Evolutionary conservation across 2,888 invertebrate genomes (phyloP).

Genomic region (Empis livida): DNA sequence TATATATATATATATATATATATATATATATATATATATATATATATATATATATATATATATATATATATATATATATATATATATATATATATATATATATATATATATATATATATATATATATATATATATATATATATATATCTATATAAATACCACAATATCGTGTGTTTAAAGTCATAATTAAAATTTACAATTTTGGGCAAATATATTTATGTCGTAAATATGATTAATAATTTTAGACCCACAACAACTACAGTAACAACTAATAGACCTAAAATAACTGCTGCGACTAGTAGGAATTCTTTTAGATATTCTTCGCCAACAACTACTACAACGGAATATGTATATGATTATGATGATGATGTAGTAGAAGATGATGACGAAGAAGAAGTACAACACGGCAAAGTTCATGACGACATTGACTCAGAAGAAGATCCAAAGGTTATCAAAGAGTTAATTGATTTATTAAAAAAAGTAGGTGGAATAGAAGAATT

Average conservation of each 20-base stretch:
- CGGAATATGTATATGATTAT: slow-evolving; percentile 27
- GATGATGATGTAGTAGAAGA: slow-evolving; percentile 39
- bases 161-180: no score
- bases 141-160: no score
- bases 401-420: slow-evolving; percentile 11
- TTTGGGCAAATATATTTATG: no score
- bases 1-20: no score
- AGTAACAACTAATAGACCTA: slow-evolving; percentile 30
- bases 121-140: no score
- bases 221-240: not conserved
- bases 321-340: slow-evolving; percentile 36
- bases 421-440: slow-evolving; percentile 30
- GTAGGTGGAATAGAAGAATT: slow-evolving; percentile 78
- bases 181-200: no score
- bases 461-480: slow-evolving; percentile 73
- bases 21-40: no score
- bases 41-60: no score
- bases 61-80: no score
- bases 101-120: no score
- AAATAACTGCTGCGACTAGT: slow-evolving; percentile 35
- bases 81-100: no score
- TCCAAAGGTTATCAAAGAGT: slow-evolving; percentile 58
- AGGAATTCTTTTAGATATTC: slow-evolving; percentile 33
- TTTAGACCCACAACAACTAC: slow-evolving; percentile 31
- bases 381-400: slow-evolving; percentile 34